Conservation (phyloP, 2,797 vertebrate genomes). For the Malacoctenus gilli region DNA sequence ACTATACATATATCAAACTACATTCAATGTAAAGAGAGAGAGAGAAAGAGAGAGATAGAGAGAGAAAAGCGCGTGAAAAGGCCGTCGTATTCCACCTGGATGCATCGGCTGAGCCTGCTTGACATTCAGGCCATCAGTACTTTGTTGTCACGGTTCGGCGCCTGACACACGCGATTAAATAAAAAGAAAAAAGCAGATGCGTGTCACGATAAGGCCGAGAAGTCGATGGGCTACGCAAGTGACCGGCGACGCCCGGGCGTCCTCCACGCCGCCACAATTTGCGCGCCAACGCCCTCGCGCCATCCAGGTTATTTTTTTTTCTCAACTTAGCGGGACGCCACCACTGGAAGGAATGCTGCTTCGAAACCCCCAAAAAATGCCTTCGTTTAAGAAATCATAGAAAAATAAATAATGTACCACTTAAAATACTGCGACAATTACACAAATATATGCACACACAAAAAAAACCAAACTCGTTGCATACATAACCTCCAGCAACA, state of each 20-base stretch:
- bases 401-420: conserved; percentile 81
- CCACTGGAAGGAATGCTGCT: conserved; percentile 80
- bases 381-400: conserved; percentile 75
- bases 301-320: conserved; percentile 29
- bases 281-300: conserved; percentile 20
- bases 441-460: conserved; percentile 66
- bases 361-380: conserved; percentile 77
- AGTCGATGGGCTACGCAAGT: conserved; percentile 42
- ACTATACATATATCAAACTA: conserved; percentile 84
- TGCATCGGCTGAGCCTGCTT: conserved; percentile 35
- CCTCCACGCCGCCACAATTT: conserved; percentile 19
- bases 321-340: conserved; percentile 37
- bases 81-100: conserved; percentile 36
- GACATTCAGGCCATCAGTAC: conserved; percentile 40
- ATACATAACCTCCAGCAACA: conserved; percentile 55
- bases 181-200: conserved; percentile 50
- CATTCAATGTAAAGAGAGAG: conserved; percentile 79
- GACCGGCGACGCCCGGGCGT: conserved; percentile 23
- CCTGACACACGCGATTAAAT: conserved; percentile 43
- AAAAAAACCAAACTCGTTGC: conserved; percentile 53
- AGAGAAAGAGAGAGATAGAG: conserved; percentile 30
- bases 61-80: conserved; percentile 19
- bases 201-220: conserved; percentile 55
- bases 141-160: conserved; percentile 28
- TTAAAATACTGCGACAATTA: conserved; percentile 76